Percentiles rank a stretch among this genome's conserved stretches.
phyloP scores from a whole-genome alignment of 2,113 vertebrate species.

The Thymallus thymallus region DNA sequence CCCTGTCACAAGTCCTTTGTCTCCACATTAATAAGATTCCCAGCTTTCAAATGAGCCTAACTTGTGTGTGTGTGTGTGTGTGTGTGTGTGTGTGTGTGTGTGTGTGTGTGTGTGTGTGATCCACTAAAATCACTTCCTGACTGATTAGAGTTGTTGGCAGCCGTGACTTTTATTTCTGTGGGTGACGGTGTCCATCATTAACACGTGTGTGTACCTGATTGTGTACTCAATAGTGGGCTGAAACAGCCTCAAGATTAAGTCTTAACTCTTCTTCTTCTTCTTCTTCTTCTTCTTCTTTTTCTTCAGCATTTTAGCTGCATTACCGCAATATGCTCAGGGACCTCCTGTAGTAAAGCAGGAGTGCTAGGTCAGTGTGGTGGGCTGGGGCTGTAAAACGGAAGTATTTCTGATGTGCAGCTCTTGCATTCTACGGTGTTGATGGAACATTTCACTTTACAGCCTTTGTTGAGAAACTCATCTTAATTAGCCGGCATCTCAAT shows the following conservation, averaged over 20 bases:
- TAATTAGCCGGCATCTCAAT: slow-evolving; percentile 63
- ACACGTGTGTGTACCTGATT: neutral
- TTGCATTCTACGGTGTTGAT: slow-evolving; percentile 1
- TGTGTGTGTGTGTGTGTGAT: slow-evolving; percentile 24
- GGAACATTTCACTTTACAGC: slow-evolving; percentile 28
- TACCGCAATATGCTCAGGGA: neutral
- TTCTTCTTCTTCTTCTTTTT: too few relatives aligned
- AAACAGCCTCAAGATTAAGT: too few relatives aligned
- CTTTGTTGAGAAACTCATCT: slow-evolving; percentile 36
- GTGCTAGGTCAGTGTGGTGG: slow-evolving; percentile 13
- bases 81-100: slow-evolving; percentile 13
- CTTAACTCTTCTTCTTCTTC: too few relatives aligned
- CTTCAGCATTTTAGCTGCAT: too few relatives aligned
- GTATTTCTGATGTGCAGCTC: neutral
- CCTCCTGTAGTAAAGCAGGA: neutral
- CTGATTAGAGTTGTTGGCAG: slow-evolving; percentile 39
- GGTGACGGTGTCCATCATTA: slow-evolving; percentile 42
- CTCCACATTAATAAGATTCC: slow-evolving; percentile 63
- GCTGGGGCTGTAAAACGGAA: neutral
- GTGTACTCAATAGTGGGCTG: neutral
- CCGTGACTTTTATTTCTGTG: slow-evolving; percentile 32
- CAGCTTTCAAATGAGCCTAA: slow-evolving; percentile 51
- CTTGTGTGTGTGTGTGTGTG: slow-evolving; percentile 12
- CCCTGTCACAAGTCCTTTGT: slow-evolving; percentile 63
- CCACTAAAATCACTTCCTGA: slow-evolving; percentile 11